These are phyloP conservation scores for Drosophila rufa DNA, from an alignment of 1,140 invertebrate species.

Conservation along the genomic window DNA sequence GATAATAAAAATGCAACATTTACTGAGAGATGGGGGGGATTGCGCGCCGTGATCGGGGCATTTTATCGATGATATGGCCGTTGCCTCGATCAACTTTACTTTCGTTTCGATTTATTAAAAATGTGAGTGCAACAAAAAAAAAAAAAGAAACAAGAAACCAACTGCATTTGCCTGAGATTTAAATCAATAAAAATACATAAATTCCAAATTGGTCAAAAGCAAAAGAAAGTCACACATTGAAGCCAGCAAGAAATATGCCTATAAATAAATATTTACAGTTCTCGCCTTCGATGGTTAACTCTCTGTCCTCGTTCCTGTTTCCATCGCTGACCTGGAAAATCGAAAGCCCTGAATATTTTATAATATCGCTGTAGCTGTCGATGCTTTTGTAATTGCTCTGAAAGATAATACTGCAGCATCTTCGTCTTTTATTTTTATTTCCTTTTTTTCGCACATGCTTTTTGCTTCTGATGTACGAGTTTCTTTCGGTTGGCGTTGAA, in stretches of 20 bases:
- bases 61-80: constrained; percentile 34
- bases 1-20: constrained; percentile 82
- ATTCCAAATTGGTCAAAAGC: constrained; percentile 28
- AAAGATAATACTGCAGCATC: constrained; percentile 28
- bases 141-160: constrained; percentile 16
- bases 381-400: constrained; percentile 46
- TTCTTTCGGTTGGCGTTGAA: constrained; percentile 8
- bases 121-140: constrained; percentile 62
- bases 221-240: constrained; percentile 61
- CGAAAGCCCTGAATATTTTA: constrained; percentile 16
- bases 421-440: constrained; percentile 4
- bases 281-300: neutral
- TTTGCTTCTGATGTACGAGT: constrained; percentile 22
- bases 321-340: constrained; percentile 48
- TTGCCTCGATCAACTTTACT: constrained; percentile 58
- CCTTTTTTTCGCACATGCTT: neutral
- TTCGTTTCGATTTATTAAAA: constrained; percentile 60
- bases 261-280: constrained; percentile 60
- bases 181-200: constrained; percentile 70
- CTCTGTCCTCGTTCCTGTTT: constrained; percentile 12
- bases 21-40: constrained; percentile 42
- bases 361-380: constrained; percentile 28
- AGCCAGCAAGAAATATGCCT: constrained; percentile 1
- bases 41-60: neutral
- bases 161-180: constrained; percentile 70